phyloP scores from a whole-genome alignment of 2,888 invertebrate species.

The Tineola bisselliella region DNA sequence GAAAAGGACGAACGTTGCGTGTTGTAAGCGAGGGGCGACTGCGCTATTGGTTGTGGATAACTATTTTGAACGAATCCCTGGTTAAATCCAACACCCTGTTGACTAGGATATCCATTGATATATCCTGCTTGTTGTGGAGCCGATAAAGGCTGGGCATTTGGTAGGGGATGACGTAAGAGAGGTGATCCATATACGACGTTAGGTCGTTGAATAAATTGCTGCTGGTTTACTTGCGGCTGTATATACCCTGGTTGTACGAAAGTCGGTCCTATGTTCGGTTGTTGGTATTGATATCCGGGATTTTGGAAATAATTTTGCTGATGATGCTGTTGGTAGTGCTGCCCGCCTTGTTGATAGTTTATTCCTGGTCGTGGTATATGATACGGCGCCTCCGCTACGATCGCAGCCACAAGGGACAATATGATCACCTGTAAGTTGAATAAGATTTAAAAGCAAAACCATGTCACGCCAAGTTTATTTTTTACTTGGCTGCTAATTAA shows the following conservation, averaged over 20 bases:
- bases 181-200: conserved; percentile 6
- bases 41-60: conserved; percentile 17
- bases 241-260: conserved; percentile 21
- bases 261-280: conserved; percentile 25
- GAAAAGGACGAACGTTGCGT: conserved; percentile 28
- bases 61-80: conserved; percentile 13
- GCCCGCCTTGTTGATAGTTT: conserved; percentile 24
- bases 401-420: conserved; percentile 40
- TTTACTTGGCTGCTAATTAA: background rate
- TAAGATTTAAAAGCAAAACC: background rate
- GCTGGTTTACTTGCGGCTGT: background rate
- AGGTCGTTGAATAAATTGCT: background rate
- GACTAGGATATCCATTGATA: background rate
- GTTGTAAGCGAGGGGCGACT: conserved; percentile 19
- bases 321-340: conserved; percentile 21
- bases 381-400: conserved; percentile 52
- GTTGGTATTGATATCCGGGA: conserved; percentile 32
- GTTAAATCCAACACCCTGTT: background rate
- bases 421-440: conserved; percentile 40
- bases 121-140: background rate
- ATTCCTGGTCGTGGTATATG: conserved; percentile 43
- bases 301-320: conserved; percentile 22
- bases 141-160: background rate
- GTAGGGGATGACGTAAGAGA: background rate
- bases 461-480: background rate